phyloP scores from a whole-genome alignment of 2,888 invertebrate species.

The Troides oblongomaculatus region DNA sequence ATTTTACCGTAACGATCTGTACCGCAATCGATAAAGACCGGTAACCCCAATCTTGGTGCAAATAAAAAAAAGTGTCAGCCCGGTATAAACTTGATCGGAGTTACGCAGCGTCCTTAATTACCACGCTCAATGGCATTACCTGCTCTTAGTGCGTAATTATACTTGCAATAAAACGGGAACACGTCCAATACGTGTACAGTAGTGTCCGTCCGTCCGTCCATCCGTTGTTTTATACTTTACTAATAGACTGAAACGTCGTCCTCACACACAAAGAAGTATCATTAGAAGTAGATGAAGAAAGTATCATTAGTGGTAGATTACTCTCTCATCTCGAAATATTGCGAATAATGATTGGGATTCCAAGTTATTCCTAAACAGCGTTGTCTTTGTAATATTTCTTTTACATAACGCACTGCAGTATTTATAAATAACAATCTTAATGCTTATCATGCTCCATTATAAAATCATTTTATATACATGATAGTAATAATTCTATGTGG shows the following conservation, averaged over 20 bases:
- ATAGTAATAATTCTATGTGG: too few relatives aligned
- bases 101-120: conserved; percentile 25
- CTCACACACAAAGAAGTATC: neutral
- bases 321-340: too few relatives aligned
- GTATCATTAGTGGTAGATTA: too few relatives aligned
- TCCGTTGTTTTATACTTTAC: neutral
- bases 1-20: conserved; percentile 23
- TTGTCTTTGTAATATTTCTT: too few relatives aligned
- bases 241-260: neutral
- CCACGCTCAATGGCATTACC: conserved; percentile 23
- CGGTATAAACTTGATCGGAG: conserved; percentile 22
- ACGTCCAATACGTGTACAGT: neutral
- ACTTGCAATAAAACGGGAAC: conserved; percentile 6
- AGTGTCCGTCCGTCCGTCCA: neutral
- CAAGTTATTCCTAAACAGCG: too few relatives aligned
- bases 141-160: conserved; percentile 21
- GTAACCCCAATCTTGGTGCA: conserved; percentile 22
- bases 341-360: too few relatives aligned
- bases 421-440: too few relatives aligned
- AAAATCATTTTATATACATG: neutral
- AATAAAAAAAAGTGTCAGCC: conserved; percentile 22
- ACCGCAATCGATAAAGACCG: conserved; percentile 24
- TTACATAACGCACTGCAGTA: too few relatives aligned
- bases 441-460: neutral
- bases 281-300: too few relatives aligned